Percentiles rank a stretch among this genome's conserved stretches.
These are phyloP conservation scores for Pseudorasbora parva DNA, from an alignment of 2,113 vertebrate genomes.

Conservation along the genomic window DNA sequence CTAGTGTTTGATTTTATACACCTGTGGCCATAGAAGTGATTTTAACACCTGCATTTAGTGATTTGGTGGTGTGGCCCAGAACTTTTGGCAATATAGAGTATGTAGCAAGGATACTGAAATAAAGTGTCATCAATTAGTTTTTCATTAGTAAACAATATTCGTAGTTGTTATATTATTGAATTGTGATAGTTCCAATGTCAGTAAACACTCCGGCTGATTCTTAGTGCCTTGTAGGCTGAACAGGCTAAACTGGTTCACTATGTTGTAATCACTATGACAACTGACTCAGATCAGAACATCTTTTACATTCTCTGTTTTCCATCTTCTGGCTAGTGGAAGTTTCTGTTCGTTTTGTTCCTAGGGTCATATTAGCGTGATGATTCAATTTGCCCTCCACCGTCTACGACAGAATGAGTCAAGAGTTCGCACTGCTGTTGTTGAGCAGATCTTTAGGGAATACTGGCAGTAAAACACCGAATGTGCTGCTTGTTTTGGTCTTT, in stretches of 20 bases:
- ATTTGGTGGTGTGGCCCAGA: no score
- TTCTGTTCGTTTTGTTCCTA: slow-evolving; percentile 52
- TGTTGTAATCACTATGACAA: slow-evolving; percentile 14
- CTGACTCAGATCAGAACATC: not conserved
- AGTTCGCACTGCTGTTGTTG: slow-evolving; percentile 55
- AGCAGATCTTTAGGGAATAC: slow-evolving; percentile 5
- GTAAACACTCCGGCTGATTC: not conserved
- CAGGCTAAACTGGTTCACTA: not conserved
- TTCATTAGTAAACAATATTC: not conserved
- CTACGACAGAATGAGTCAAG: slow-evolving; percentile 61
- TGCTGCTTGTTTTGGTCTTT: slow-evolving; percentile 22
- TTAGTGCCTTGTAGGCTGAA: not conserved
- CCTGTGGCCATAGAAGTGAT: no score
- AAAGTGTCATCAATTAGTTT: not conserved
- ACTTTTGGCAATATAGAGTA: no score
- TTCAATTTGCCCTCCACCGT: slow-evolving; percentile 61
- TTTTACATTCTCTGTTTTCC: slow-evolving; percentile 19
- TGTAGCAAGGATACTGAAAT: no score
- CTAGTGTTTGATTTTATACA: no score
- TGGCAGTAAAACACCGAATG: slow-evolving; percentile 13
- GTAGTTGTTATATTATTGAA: not conserved
- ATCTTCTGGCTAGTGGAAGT: slow-evolving; percentile 14
- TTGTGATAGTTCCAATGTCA: not conserved
- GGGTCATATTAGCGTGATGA: slow-evolving; percentile 55
- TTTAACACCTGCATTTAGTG: no score